Evolutionary conservation across 2,113 vertebrate species (phyloP), one percentile per base, ranked within the genome.

Genomic region (Indicator maculatus): DNA sequence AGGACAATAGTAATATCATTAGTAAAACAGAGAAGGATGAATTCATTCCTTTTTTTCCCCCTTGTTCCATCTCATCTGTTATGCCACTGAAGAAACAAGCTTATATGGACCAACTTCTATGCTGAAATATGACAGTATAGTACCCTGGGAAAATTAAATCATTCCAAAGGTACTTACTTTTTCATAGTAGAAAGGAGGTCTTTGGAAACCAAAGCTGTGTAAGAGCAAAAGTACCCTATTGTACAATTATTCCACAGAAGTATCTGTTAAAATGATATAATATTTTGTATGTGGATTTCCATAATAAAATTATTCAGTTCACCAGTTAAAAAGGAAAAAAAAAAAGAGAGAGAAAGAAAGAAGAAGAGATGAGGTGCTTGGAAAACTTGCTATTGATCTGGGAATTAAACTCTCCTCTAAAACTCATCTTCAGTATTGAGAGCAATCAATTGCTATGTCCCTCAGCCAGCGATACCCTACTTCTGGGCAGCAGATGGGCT

Each of bases 361-460:
- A 20, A 47, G 45, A 19, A 47, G 18, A 12, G 19, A 47, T 12
- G 36, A 11, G 41, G 16, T 44, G 16, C 41, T 38, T 41, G 6
- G 44, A 77, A 88, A 82, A 72, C 28, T 56, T 58, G 6, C 30
- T 76, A 47, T 58, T 75, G 31, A 66, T 65, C 60, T 63, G 14
- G 38, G 31, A 45, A 81, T n/a, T 2, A 64, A 73, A 66, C 12
- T 39, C 50, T 66, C 83, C 13, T 71, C 24, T 70, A 24, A 83
- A 74, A 10, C 16, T 60, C 52, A 41, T 41, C 15, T 72, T 8
- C 31, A 11, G 24, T 36, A 63, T 8, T 63, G 26, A 77, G 23
- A 33, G 3, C 0, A 1, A 83, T 45, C 41, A 64, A 4, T 24
- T 16, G 2, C n/a, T 16, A 6, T 27, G 28, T 39, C 13, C 33